Percentiles rank a stretch among this genome's conserved stretches.
These are phyloP conservation scores for Buceros bicornis DNA, from an alignment of 2,797 vertebrate species.

Conservation along the genomic window DNA sequence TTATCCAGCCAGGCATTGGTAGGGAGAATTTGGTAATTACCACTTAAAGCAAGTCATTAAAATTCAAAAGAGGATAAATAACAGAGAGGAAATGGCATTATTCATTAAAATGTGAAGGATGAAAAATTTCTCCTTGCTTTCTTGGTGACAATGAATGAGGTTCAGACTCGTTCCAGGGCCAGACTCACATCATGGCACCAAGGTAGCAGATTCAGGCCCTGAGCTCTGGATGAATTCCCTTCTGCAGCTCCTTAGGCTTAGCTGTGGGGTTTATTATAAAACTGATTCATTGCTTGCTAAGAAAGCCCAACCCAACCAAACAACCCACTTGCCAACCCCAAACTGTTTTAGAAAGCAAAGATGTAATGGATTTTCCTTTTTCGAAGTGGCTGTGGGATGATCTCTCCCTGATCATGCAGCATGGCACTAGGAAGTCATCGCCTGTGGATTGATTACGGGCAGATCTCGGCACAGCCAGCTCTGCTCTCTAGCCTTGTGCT, in stretches of 20 bases:
- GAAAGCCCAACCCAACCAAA: not conserved
- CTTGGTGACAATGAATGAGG: not conserved
- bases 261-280: not conserved
- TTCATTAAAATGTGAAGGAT: slow-evolving; percentile 57
- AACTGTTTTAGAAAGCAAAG: not conserved
- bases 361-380: not conserved
- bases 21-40: slow-evolving; percentile 67
- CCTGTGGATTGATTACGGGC: not conserved
- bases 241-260: not conserved
- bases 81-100: slow-evolving; percentile 24
- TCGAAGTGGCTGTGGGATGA: not conserved
- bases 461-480: not conserved
- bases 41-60: slow-evolving; percentile 70
- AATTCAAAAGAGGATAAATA: slow-evolving; percentile 72
- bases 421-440: not conserved
- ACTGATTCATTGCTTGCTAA: not conserved
- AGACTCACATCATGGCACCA: not conserved
- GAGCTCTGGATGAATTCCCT: not conserved
- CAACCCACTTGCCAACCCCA: not conserved
- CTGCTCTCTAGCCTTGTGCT: not conserved
- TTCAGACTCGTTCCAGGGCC: not conserved
- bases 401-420: not conserved
- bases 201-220: not conserved
- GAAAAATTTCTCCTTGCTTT: slow-evolving; percentile 38
- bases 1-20: slow-evolving; percentile 49